Percentiles rank a stretch among this genome's conserved stretches.
Conservation (phyloP, 2,797 vertebrate species). For the Xenopus petersii region DNA sequence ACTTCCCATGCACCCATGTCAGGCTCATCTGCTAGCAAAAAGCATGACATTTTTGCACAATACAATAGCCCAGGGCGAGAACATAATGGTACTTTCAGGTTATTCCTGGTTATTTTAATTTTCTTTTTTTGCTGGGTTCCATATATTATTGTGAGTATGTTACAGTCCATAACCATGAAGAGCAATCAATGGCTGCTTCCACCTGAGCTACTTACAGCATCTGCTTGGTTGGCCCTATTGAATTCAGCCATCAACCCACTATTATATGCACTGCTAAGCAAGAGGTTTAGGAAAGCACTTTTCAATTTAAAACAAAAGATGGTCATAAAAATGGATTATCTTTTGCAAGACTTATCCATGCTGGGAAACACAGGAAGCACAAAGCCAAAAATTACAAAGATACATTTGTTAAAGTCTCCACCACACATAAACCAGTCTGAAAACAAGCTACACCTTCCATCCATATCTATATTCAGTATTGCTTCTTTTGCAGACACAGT, state of each 20-base stretch:
- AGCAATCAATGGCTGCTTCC: slow-evolving; percentile 40
- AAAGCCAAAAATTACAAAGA: slow-evolving; percentile 30
- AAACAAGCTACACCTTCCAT: background rate
- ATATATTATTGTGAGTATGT: slow-evolving; percentile 35
- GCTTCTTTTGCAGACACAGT: slow-evolving; percentile 18
- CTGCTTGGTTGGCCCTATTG: slow-evolving; percentile 38
- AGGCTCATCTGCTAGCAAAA: slow-evolving; percentile 41
- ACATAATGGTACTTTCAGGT: slow-evolving; percentile 46
- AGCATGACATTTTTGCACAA: slow-evolving; percentile 45
- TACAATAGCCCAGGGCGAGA: slow-evolving; percentile 14
- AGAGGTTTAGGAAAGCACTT: slow-evolving; percentile 48
- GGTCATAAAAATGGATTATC: no score
- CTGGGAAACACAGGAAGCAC: slow-evolving; percentile 31
- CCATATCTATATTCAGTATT: slow-evolving; percentile 16
- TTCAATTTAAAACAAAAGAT: slow-evolving; percentile 52
- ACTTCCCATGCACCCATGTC: background rate
- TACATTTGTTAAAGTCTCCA: slow-evolving; percentile 19
- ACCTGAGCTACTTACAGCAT: slow-evolving; percentile 21
- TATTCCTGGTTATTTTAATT: slow-evolving; percentile 52
- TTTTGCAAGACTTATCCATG: slow-evolving; percentile 8
- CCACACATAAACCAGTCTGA: slow-evolving; percentile 5
- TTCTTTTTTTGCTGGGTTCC: slow-evolving; percentile 52
- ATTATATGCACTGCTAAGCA: slow-evolving; percentile 45
- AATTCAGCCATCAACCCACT: slow-evolving; percentile 48
- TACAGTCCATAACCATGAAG: slow-evolving; percentile 42